These are phyloP conservation scores for Dolichomitus sp. DNA, from an alignment of 2,888 invertebrate species.

Conservation along the genomic window DNA sequence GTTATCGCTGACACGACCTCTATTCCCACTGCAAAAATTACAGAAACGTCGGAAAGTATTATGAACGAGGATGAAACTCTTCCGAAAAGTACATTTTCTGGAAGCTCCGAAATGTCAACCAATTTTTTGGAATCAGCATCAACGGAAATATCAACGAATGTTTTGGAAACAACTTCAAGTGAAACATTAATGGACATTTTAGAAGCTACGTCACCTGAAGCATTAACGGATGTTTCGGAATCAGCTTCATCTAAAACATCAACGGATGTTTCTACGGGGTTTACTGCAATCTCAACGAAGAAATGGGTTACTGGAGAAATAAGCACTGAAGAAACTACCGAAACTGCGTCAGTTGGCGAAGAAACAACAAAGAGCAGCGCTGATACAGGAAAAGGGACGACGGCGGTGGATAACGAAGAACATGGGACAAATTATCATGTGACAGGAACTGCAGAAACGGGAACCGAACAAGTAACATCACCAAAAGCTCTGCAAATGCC, in stretches of 20 bases:
- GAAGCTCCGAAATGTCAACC: background rate
- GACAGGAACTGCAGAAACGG: conserved; percentile 15
- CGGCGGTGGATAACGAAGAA: background rate
- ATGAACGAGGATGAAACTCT: background rate
- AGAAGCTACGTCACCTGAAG: background rate
- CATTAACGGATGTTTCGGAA: background rate
- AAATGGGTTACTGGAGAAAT: background rate
- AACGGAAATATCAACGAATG: background rate
- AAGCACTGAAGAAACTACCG: background rate
- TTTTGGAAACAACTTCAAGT: too few species aligned
- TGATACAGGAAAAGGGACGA: conserved; percentile 8
- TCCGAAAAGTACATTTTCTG: background rate
- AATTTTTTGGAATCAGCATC: background rate
- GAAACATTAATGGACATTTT: background rate
- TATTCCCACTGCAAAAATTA: background rate
- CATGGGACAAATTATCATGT: background rate
- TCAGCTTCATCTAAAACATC: background rate
- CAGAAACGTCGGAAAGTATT: background rate
- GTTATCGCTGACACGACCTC: background rate
- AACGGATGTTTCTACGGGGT: background rate
- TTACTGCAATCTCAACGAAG: background rate
- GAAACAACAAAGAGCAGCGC: background rate
- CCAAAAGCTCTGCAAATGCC: background rate
- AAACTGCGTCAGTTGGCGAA: conserved; percentile 2
- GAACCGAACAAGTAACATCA: conserved; percentile 23